Percentiles rank a stretch among this genome's conserved stretches.
Evolutionary conservation across 2,888 invertebrate species (phyloP).

Genomic region (Drosophila quinaria): DNA sequence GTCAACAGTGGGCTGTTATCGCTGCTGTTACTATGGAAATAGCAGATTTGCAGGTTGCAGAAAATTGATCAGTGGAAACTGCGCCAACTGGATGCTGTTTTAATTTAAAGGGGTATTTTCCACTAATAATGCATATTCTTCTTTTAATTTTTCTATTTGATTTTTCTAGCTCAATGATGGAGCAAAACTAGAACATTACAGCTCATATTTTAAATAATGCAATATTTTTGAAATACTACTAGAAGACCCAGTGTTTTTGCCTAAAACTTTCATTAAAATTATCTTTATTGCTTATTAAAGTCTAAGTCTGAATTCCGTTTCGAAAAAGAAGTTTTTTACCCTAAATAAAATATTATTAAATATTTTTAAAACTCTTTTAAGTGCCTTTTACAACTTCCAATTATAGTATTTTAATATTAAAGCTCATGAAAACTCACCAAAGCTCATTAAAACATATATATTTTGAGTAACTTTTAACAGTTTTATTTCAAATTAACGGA

Average conservation of each 20-base stretch:
- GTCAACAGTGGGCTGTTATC: constrained; percentile 63
- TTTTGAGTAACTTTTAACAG: background rate
- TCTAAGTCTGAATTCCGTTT: no score
- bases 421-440: no score
- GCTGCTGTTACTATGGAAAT: constrained; percentile 66
- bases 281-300: no score
- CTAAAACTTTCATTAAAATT: background rate
- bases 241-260: no score
- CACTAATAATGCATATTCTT: background rate
- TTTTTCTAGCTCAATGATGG: background rate
- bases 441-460: no score
- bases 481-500: background rate
- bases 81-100: no score
- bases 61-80: constrained; percentile 53
- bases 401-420: no score
- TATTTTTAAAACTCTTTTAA: no score
- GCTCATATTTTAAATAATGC: background rate
- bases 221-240: no score
- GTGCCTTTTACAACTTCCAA: no score
- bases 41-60: constrained; percentile 70
- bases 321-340: no score
- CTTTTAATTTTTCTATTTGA: background rate
- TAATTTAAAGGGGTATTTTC: constrained; percentile 12
- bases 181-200: background rate
- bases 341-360: no score